Percentiles rank a stretch among this genome's conserved stretches.
Evolutionary conservation across 2,113 vertebrate genomes (phyloP).

Genomic region (Hemiscyllium ocellatum): DNA sequence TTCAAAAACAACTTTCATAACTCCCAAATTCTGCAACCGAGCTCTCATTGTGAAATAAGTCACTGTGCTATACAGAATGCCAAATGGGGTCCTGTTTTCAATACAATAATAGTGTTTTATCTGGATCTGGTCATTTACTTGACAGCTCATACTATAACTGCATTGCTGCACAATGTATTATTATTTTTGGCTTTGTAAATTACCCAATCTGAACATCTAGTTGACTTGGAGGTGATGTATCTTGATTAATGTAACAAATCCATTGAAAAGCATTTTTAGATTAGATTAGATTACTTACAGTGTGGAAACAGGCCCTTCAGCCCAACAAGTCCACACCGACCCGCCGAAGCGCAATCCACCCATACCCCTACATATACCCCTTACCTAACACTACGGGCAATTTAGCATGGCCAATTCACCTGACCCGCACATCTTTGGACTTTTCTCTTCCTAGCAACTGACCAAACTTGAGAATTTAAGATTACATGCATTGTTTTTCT

Average conservation of each 20-base stretch:
- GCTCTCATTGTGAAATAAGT: not conserved
- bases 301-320: too few relatives aligned
- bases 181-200: not conserved
- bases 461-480: not conserved
- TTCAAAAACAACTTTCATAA: conserved; percentile 25
- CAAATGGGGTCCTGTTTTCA: not conserved
- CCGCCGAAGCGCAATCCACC: too few relatives aligned
- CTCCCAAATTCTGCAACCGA: not conserved
- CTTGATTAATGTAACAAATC: not conserved
- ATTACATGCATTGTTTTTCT: not conserved
- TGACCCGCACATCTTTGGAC: too few relatives aligned
- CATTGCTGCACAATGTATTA: too few relatives aligned
- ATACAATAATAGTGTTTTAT: not conserved
- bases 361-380: too few relatives aligned
- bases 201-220: too few relatives aligned
- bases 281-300: too few relatives aligned
- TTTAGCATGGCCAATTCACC: too few relatives aligned
- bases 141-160: not conserved
- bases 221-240: not conserved
- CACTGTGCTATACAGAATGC: not conserved
- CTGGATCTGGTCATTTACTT: not conserved
- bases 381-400: too few relatives aligned
- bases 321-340: too few relatives aligned
- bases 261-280: not conserved
- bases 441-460: not conserved